Conservation (phyloP, 2,797 vertebrate species). For the Cichlasoma orientale region DNA sequence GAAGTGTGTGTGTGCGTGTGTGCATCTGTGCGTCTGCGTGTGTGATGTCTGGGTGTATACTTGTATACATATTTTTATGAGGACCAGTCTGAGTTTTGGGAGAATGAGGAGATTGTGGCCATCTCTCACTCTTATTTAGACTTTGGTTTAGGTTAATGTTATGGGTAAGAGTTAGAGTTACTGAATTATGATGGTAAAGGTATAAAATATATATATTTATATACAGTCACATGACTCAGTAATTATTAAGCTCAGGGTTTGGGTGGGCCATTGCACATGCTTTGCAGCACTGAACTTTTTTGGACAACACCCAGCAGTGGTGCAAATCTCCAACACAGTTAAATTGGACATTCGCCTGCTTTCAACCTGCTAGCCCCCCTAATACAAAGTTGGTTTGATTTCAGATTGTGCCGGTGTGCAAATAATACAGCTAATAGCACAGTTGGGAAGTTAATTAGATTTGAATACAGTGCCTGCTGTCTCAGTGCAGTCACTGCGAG, state of each 20-base stretch:
- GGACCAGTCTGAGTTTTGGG: background rate
- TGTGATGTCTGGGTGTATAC: background rate
- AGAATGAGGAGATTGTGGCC: background rate
- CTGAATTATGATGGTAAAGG: background rate
- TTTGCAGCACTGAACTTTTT: background rate
- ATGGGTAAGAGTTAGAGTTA: background rate
- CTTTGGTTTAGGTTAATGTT: background rate
- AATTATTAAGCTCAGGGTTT: background rate
- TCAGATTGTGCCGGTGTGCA: background rate
- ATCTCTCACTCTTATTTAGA: background rate
- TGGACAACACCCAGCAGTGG: background rate
- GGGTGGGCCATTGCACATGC: background rate
- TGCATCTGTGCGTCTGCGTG: background rate
- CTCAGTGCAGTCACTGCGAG: background rate
- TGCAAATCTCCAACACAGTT: background rate
- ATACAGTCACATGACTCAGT: background rate
- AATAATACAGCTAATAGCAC: background rate
- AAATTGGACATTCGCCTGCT: background rate
- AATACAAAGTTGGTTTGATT: background rate
- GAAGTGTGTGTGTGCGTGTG: slow-evolving; percentile 7
- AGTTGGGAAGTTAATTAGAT: background rate
- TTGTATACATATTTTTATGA: background rate
- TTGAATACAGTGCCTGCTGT: background rate
- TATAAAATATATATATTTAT: background rate
- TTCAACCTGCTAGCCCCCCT: background rate